Base-by-base conservation (phyloP, 2,888 invertebrate species). In the Yponomeuta evonymella region DNA sequence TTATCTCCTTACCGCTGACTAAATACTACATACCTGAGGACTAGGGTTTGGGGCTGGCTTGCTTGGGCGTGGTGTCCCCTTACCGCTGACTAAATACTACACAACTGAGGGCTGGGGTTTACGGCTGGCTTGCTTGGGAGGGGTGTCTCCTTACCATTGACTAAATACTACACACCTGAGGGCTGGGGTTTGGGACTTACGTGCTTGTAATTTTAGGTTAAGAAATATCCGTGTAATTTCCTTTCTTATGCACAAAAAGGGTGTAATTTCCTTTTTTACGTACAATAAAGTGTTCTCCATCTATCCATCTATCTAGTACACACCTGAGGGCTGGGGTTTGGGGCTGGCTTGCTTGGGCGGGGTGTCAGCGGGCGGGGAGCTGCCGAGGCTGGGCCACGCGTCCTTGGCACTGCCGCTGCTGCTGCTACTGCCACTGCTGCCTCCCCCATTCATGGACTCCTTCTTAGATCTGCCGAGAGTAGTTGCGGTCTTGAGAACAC, bases 351-450 rank as follows among this genome's bases (percentile, higher is more conserved):
- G 68, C 4, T 23, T 30, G 9, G 51, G 68, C 51, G 30, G 5
- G 5, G 12, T 29, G 30, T 48, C 68, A 8, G 82, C 77, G 2
- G 92, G 90, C 0, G 94, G 94, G n/a, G 94, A 94, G 33, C 90
- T 90, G 58, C 94, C 93, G 79, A 94, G 93, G 77, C 94, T 94
- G 70, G 96, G 96, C 96, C 96, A 96, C 75, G 96, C 95, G 81
- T 96, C 96, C 87, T 96, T 96, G 69, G 87, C 85, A 72, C 81
- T 85, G 83, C 91, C 83, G 93, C 79, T 83, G 73, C 79, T 79
- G 71, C 78, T 76, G n/a, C 76, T 75, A 65, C 79, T 80, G 10
- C 75, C 79, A 72, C 78, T 79, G 67, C 79, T 77, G 71, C 76
- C 76, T 70, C 63, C 68, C 70, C 67, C 68, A 72, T 66, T 43